Base-by-base conservation (phyloP, 2,888 invertebrate species). In the Helobdella robusta region DNA sequence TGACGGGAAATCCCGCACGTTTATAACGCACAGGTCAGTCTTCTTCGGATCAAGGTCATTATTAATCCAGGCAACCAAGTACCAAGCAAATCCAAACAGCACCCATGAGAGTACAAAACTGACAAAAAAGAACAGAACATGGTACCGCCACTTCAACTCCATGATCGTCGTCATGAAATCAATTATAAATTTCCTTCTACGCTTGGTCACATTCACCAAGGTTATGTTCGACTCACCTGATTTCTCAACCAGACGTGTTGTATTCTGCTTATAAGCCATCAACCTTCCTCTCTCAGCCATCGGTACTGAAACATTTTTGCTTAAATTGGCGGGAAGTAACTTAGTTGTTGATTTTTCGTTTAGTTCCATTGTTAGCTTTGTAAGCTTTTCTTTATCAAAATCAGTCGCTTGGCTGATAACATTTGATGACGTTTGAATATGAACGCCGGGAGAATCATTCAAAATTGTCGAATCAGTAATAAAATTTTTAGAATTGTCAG, bases 1-100 rank as follows among this genome's bases (percentile, higher is more conserved):
- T 20, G 68, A 58, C 2, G 54, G 50, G 60, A 67, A 70, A 44
- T 60, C 50, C 15, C 58, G 20, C 2, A 70, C 68, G 5, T 64
- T 65, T 1, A 59, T 50, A 1, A 70, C 65, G 52, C 69, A 69
- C n/a, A 66, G 58, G n/a, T 40, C n/a, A 11, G 11, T 15, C n/a
- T 40, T 40, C 11, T 40, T 15, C 11, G 11, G 11, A n/a, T 15
- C 11, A n/a, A 15, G 44, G n/a, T 40, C 44, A 15, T 40, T n/a
- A n/a, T 40, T 11, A 40, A n/a, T n/a, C 11, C 11, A 11, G 11
- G 44, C 44, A 40, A 40, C n/a, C 11, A 40, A 11, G n/a, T 15
- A 40, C 44, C 44, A 40, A n/a, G 44, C 44, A n/a, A 40, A n/a
- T 40, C 11, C 44, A 40, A 40, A 40, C 11, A n/a, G 11, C 11